Conservation (phyloP, 2,797 vertebrate genomes). For the Cirrhinus molitorella region DNA sequence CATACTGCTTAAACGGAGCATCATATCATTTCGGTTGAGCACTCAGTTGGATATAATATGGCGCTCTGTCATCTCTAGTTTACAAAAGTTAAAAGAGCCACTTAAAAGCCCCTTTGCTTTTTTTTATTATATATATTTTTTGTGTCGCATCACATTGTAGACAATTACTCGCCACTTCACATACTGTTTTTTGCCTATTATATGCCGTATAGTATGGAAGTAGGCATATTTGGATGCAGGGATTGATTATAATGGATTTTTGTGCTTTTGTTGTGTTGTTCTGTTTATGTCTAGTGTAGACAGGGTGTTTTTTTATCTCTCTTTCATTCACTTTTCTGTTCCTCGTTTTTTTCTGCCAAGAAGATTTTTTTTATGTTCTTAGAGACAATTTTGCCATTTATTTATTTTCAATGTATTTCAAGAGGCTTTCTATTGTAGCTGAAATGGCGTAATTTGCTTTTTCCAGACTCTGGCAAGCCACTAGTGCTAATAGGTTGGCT, state of each 20-base stretch:
- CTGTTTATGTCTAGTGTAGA: not conserved
- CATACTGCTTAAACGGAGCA: conserved; percentile 56
- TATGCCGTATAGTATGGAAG: not conserved
- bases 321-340: not conserved
- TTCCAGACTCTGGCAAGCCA: conserved; percentile 28
- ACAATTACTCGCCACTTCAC: too few species aligned
- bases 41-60: conserved; percentile 65
- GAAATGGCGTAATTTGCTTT: conserved; percentile 48
- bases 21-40: conserved; percentile 56
- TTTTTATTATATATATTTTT: not conserved
- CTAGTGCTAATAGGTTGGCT: conserved; percentile 61
- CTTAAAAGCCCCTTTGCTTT: not conserved
- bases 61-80: conserved; percentile 59
- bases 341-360: not conserved
- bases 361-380: conserved; percentile 17
- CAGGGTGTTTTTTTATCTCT: not conserved
- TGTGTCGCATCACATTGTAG: not conserved
- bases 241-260: not conserved
- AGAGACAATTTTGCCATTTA: conserved; percentile 25
- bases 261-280: not conserved
- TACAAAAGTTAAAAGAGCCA: not conserved
- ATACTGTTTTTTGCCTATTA: too few species aligned
- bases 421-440: conserved; percentile 39
- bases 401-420: conserved; percentile 42
- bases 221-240: not conserved